phyloP scores from a whole-genome alignment of 2,113 vertebrate genomes.

The Todiramphus chloris region DNA sequence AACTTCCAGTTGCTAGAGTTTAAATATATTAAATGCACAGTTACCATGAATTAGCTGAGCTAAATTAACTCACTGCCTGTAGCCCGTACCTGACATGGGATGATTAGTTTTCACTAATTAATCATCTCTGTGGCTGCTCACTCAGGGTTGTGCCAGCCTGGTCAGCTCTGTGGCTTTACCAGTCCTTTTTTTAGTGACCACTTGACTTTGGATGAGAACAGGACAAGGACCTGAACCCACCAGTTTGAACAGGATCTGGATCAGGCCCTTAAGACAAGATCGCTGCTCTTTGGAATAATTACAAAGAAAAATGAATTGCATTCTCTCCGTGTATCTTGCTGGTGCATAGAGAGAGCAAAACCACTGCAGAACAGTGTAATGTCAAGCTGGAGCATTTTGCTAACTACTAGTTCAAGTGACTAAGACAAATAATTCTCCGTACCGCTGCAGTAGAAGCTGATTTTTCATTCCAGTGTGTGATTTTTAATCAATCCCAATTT shows the following conservation, averaged over 20 bases:
- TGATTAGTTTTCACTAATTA: background rate
- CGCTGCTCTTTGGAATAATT: background rate
- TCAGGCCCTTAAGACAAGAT: background rate
- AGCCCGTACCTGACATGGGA: background rate
- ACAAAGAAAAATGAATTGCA: background rate
- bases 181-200: background rate
- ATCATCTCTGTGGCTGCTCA: background rate
- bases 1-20: background rate
- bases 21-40: background rate
- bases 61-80: background rate
- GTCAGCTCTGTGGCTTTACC: background rate
- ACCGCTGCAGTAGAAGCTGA: background rate
- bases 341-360: background rate
- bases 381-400: background rate
- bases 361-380: background rate
- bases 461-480: background rate
- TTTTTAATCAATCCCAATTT: background rate
- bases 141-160: background rate
- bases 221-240: background rate
- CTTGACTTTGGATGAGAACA: background rate
- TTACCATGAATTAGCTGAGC: background rate
- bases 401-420: background rate
- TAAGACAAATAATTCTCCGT: background rate
- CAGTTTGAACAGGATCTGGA: background rate
- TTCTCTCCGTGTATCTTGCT: background rate